A percentile compares a stretch with the other conserved stretches of the same genome.
Conservation (phyloP, 2,797 vertebrate genomes). For the Chrysocyon brachyurus region DNA sequence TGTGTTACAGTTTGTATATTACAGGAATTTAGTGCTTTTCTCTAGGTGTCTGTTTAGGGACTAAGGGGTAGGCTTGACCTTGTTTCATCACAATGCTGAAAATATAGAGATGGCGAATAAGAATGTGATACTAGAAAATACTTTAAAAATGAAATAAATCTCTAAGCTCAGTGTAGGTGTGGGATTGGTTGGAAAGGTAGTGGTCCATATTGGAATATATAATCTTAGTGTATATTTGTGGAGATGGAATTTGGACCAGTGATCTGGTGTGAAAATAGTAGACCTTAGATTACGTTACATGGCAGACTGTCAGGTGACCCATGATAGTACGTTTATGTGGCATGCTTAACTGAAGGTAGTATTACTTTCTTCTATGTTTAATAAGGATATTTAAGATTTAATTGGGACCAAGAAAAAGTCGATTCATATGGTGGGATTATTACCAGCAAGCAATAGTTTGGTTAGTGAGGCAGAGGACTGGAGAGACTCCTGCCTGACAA, state of each 20-base stretch:
- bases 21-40: slow-evolving; percentile 4
- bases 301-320: neutral
- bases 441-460: neutral
- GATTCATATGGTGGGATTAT: neutral
- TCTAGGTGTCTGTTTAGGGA: neutral
- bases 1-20: neutral
- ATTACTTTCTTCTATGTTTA: neutral
- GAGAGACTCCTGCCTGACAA: neutral
- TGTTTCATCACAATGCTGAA: slow-evolving; percentile 1
- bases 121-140: neutral
- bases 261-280: neutral
- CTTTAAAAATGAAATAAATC: neutral
- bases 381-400: slow-evolving; percentile 23
- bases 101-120: neutral
- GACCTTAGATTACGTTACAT: neutral
- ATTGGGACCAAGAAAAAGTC: slow-evolving; percentile 22
- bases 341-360: neutral
- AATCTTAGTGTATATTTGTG: neutral
- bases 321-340: neutral
- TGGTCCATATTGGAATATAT: neutral
- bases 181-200: neutral
- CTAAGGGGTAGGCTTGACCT: neutral
- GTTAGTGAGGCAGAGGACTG: neutral
- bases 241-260: neutral
- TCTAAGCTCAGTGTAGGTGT: neutral